These are phyloP conservation scores for Dynastes maya DNA, from an alignment of 2,888 invertebrate genomes.

Conservation along the genomic window DNA sequence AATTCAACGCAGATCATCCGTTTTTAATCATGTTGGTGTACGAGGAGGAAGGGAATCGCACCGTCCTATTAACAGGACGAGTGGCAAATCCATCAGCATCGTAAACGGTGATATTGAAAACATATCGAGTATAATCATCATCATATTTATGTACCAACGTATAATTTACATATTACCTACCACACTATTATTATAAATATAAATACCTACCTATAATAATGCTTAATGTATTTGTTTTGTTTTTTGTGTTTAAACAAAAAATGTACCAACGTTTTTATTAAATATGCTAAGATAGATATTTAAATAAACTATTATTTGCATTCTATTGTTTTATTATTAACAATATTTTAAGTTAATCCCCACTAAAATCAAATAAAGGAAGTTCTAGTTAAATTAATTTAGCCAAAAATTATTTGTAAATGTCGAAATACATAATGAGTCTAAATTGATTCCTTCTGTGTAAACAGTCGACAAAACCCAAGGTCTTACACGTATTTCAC, in stretches of 20 bases:
- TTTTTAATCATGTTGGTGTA: slow-evolving; percentile 51
- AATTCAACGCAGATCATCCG: slow-evolving; percentile 54
- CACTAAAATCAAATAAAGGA: background rate
- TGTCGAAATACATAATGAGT: too few relatives aligned
- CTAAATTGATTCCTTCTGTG: too few relatives aligned
- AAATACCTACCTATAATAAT: slow-evolving; percentile 16
- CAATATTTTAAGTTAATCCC: too few relatives aligned
- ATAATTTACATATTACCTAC: slow-evolving; percentile 21
- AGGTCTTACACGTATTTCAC: too few relatives aligned
- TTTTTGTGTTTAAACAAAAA: slow-evolving; percentile 24
- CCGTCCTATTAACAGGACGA: slow-evolving; percentile 23
- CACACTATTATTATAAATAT: slow-evolving; percentile 21
- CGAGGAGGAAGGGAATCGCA: slow-evolving; percentile 28
- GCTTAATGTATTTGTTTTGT: slow-evolving; percentile 36
- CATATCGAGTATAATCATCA: background rate
- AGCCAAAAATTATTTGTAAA: too few relatives aligned
- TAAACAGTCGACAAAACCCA: too few relatives aligned
- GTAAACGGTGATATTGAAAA: slow-evolving; percentile 6
- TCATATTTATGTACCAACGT: slow-evolving; percentile 25
- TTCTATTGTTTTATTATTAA: slow-evolving; percentile 6
- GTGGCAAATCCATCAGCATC: slow-evolving; percentile 23
- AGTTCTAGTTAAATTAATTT: background rate
- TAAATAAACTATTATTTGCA: slow-evolving; percentile 39
- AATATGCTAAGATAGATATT: slow-evolving; percentile 36
- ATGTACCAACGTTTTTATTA: slow-evolving; percentile 39